Conservation (phyloP, 2,113 vertebrate species). For the Hemichromis elongatus region DNA sequence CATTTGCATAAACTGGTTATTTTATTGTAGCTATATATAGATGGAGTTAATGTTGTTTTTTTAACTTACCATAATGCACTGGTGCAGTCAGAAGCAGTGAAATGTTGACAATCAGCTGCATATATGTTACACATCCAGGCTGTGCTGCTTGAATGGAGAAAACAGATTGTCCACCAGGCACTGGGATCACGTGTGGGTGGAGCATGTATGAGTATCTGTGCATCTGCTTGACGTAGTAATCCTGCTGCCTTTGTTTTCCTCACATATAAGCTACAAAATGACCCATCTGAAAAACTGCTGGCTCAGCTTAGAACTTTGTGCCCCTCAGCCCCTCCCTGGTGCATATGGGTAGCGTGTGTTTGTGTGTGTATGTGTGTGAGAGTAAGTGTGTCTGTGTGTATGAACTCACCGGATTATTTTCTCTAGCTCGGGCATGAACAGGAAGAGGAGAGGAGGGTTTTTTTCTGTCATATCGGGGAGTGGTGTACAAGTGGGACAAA, state of each 20-base stretch:
- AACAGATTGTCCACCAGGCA: not conserved
- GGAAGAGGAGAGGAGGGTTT: slow-evolving; percentile 42
- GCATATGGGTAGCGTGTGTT: slow-evolving; percentile 15
- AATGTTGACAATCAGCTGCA: not conserved
- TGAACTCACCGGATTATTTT: slow-evolving; percentile 19
- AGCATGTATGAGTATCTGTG: slow-evolving; percentile 30
- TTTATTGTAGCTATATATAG: not conserved
- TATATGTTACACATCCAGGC: not conserved
- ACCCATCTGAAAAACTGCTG: slow-evolving; percentile 59
- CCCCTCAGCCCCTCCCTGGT: slow-evolving; percentile 41
- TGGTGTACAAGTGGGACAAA: slow-evolving; percentile 11
- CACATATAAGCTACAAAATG: slow-evolving; percentile 55
- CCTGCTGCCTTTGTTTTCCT: slow-evolving; percentile 58
- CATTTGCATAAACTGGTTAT: not conserved
- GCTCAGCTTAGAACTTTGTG: slow-evolving; percentile 52
- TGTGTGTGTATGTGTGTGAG: slow-evolving; percentile 31
- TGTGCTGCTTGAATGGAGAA: not conserved
- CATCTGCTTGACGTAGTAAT: slow-evolving; percentile 41
- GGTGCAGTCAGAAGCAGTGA: not conserved
- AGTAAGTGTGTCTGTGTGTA: not conserved
- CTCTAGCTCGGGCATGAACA: slow-evolving; percentile 23
- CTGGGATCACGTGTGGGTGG: not conserved
- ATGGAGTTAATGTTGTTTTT: not conserved
- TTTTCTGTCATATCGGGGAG: slow-evolving; percentile 27
- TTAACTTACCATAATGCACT: slow-evolving; percentile 19